Evolutionary conservation across 1,140 invertebrate genomes (phyloP).

Genomic region (Brachionus paranguensis): DNA sequence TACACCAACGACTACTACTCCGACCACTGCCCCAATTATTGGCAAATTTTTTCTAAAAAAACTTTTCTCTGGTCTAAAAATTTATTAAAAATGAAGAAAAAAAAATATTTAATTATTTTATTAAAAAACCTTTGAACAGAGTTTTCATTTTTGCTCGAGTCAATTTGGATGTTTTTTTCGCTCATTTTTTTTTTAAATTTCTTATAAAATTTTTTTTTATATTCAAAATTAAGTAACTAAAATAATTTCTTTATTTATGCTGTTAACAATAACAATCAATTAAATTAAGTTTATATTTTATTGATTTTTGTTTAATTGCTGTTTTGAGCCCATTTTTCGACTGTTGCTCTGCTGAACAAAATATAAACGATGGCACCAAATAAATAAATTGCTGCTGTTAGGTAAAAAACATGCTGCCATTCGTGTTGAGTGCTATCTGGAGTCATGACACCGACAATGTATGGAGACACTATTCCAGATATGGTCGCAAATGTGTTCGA

Average conservation of each 20-base stretch:
- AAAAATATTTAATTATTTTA: not conserved
- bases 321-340: conserved; percentile 31
- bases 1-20: not conserved
- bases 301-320: not conserved
- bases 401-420: conserved; percentile 39
- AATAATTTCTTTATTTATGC: not conserved
- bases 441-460: conserved; percentile 21
- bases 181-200: not conserved
- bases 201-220: not conserved
- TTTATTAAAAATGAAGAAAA: not conserved
- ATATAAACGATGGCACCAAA: conserved; percentile 25
- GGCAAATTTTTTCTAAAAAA: not conserved
- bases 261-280: not conserved
- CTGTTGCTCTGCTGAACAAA: not conserved
- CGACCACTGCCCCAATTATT: not conserved
- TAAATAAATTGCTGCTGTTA: conserved; percentile 35
- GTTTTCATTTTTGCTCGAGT: not conserved
- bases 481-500: conserved; percentile 78
- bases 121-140: not conserved
- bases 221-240: not conserved
- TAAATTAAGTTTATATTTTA: not conserved
- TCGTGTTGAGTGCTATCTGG: conserved; percentile 26
- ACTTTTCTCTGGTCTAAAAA: not conserved
- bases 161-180: not conserved
- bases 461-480: conserved; percentile 68